Evolutionary conservation across 2,113 vertebrate genomes (phyloP), one percentile per base, ranked within the genome.

Genomic region (Poeciliopsis prolifica): DNA sequence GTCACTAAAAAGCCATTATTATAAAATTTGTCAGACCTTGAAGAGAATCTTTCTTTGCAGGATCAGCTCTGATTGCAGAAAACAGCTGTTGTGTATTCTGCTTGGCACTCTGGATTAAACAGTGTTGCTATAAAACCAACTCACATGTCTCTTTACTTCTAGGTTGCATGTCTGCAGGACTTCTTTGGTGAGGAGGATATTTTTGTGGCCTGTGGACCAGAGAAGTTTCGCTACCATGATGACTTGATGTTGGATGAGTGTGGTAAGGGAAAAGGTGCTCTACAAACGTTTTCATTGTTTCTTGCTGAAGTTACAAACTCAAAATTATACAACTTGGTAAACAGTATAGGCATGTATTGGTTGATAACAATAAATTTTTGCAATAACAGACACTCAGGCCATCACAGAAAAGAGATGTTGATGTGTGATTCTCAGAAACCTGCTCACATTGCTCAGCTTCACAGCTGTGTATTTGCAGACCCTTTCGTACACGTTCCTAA

Each of bases 141-240:
- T 63, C 58, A 19, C 33, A 14, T 62, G 42, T 81, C 31, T 78
- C 26, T 86, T 68, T 79, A 12, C 61, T 11, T 66, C 51, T 76
- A 98, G 97, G 97, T 99, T 87, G 94, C 95, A 30, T 98, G 97
- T 90, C 96, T 98, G 58, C 97, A 98, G 13, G 97, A 99, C 94
- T 99, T 99, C 94, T 99, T 99, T 64, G 97, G 97, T 0, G 97
- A 98, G 11, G 97, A 99, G 67, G 97, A 99, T 82, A 95, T 97
- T 71, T 99, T 98, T 77, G 97, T 99, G 51, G 97, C 97, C 44
- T 99, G 97, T 29, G 97, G 97, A 77, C 96, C 97, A 17, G 97
- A 98, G 89, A 99, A 98, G 83, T 97, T 96, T 85, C 96, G 97
- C 84, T 97, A 98, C 86, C 97, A 98, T 83, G 97, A 98, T n/a